A percentile compares a stretch with the other conserved stretches of the same genome.
These are phyloP conservation scores for Phocoena sinus DNA, from an alignment of 2,113 vertebrate genomes.

Conservation along the genomic window DNA sequence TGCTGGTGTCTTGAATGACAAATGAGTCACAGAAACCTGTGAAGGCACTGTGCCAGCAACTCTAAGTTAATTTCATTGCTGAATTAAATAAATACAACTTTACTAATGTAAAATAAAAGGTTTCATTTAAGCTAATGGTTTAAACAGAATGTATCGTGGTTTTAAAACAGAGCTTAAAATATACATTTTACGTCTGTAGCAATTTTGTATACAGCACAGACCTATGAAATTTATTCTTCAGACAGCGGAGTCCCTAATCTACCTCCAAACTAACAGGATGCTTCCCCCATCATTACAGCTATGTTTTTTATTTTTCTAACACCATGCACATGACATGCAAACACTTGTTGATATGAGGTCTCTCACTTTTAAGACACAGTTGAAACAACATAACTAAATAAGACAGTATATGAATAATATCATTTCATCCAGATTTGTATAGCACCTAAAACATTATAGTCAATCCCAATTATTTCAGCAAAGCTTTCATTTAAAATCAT, in stretches of 20 bases:
- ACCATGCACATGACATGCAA: background rate
- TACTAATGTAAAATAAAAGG: background rate
- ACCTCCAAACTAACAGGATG: background rate
- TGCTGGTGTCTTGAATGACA: conserved; percentile 53
- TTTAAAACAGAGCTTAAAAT: conserved; percentile 8
- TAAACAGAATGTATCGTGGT: background rate
- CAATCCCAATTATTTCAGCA: background rate
- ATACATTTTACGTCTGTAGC: background rate
- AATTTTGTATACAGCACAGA: background rate
- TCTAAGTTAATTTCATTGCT: conserved; percentile 27
- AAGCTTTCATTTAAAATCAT: conserved; percentile 17
- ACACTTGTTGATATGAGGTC: background rate
- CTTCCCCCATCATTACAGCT: background rate
- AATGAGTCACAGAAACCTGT: conserved; percentile 58
- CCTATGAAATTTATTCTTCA: conserved; percentile 5
- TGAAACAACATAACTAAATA: background rate
- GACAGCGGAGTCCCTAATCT: background rate
- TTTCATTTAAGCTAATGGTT: conserved; percentile 26
- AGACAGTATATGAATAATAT: background rate
- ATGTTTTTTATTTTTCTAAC: background rate
- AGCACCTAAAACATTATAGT: conserved; percentile 16
- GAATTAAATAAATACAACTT: conserved; percentile 41
- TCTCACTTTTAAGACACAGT: background rate
- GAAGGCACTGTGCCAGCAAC: conserved; percentile 22
- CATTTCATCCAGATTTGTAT: background rate